Base-by-base conservation (phyloP, 1,140 invertebrate species). In the Yoshiicerus persimilis region DNA sequence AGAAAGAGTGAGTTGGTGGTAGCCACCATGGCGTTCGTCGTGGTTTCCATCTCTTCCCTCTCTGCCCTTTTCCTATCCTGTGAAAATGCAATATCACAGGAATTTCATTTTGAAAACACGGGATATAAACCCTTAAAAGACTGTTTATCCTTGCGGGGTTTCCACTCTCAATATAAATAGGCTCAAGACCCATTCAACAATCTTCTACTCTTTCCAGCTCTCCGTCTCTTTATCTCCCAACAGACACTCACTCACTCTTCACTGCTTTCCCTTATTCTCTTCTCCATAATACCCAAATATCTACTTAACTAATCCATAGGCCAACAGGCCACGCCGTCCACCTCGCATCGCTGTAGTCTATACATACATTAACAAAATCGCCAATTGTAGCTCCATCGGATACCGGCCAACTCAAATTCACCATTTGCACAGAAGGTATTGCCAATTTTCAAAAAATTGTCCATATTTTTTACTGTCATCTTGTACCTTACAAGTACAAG, bases 81-180 rank as follows among this genome's bases (percentile, higher is more conserved):
- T 87, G 90, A 91, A 91, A 91, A 91, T 91, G 91, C 90, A 92
- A 92, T 92, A 92, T 91, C 91, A 87, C 36, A 90, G 91, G 91
- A 92, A 92, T 92, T 92, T 91, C 91, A 92, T 92, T 92, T 92
- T 91, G 91, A 90, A 91, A 91, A 91, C 88, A 89, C 89, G 90
- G 88, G 87, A 89, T 88, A 89, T 89, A 90, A 80, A 89, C 89
- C 86, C 88, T 89, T 90, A 89, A 89, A 88, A 88, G 83, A 90
- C 89, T 89, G 88, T 89, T 90, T 90, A 90, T 90, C 88, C 90
- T 90, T 86, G 64, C 83, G 87, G 90, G 88, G 88, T 86, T 86
- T 87, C 86, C 70, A 85, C 70, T 86, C 89, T 87, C 86, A 84
- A 88, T 87, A 88, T 87, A 87, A 87, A 88, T 87, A 87, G 77